These are phyloP conservation scores for Trichechus manatus DNA, from an alignment of 2,113 vertebrate species.

Conservation along the genomic window DNA sequence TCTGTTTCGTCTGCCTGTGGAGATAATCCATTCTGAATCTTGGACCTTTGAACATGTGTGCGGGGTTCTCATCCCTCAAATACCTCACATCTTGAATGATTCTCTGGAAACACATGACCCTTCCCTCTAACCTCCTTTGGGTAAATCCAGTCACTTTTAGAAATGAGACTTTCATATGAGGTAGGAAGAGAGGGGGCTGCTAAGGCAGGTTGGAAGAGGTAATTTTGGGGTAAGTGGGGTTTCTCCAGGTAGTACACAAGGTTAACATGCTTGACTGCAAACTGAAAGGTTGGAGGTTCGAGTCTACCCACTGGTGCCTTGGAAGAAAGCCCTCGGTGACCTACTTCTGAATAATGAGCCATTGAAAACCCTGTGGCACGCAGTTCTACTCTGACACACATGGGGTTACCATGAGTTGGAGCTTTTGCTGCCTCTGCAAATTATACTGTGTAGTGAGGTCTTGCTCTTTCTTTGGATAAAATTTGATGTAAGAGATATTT, in stretches of 20 bases:
- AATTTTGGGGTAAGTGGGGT: neutral
- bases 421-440: neutral
- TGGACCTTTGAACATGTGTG: neutral
- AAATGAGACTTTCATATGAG: neutral
- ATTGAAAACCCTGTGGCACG: neutral
- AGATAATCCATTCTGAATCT: neutral
- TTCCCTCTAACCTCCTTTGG: neutral
- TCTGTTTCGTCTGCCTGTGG: neutral
- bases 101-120: neutral
- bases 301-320: neutral
- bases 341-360: neutral
- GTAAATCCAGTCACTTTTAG: neutral
- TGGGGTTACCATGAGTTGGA: neutral
- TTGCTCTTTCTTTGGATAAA: neutral
- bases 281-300: neutral
- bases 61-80: neutral
- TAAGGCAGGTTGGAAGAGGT: neutral
- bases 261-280: too few relatives aligned
- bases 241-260: neutral
- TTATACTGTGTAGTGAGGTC: neutral
- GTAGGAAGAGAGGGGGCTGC: neutral
- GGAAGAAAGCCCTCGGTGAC: neutral
- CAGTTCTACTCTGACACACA: neutral
- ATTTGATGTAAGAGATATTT: neutral
- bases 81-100: neutral